Conservation (phyloP, 2,888 invertebrate species). For the Conistra vaccinii region DNA sequence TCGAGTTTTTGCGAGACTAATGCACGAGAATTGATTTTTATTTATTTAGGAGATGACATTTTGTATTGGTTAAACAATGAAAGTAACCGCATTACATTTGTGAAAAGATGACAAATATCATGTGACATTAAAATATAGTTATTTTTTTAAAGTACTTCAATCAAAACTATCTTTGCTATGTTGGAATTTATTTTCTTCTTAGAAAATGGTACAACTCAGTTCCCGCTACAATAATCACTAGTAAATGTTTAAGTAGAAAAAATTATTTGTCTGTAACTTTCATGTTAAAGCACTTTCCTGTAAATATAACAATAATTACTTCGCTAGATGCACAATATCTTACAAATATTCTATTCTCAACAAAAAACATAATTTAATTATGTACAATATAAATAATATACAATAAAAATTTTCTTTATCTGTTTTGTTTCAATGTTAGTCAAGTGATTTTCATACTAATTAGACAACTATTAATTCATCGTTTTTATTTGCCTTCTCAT, state of each 20-base stretch:
- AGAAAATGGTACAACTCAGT: slow-evolving; percentile 17
- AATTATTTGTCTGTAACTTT: slow-evolving; percentile 25
- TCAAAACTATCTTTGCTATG: background rate
- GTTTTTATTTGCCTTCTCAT: background rate
- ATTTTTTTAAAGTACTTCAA: background rate
- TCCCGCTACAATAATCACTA: slow-evolving; percentile 2
- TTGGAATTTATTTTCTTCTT: background rate
- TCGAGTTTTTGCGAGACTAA: too few species aligned
- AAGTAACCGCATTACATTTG: background rate
- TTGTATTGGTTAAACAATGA: background rate
- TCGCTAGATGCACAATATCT: slow-evolving; percentile 53
- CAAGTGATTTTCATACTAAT: background rate
- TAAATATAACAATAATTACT: slow-evolving; percentile 58
- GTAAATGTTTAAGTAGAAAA: slow-evolving; percentile 36
- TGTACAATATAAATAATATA: background rate
- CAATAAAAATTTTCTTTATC: too few species aligned
- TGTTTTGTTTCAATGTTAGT: background rate
- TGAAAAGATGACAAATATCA: background rate
- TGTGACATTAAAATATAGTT: background rate
- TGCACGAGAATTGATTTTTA: too few species aligned
- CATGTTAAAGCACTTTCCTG: slow-evolving; percentile 52
- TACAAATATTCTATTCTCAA: slow-evolving; percentile 3
- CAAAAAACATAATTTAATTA: background rate
- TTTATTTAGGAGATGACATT: too few species aligned
- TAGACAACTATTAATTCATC: background rate